Conservation (phyloP, 2,113 vertebrate genomes). For the Burhinus bistriatus region DNA sequence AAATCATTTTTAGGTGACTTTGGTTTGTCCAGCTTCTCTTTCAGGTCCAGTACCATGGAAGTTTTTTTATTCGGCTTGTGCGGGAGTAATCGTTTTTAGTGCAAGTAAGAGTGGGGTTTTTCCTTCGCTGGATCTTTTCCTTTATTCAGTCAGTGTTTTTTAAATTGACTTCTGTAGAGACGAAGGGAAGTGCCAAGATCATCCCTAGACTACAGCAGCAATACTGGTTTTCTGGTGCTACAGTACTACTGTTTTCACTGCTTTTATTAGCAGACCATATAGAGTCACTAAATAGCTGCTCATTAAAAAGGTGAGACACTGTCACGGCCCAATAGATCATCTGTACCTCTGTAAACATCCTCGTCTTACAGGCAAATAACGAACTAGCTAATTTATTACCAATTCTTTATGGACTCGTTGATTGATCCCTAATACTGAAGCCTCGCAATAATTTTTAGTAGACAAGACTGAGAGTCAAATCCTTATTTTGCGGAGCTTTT, state of each 20-base stretch:
- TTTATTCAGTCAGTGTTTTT: too few relatives aligned
- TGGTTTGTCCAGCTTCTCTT: not conserved
- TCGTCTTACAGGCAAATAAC: not conserved
- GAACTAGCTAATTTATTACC: not conserved
- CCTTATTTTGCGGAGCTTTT: not conserved
- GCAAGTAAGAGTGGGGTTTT: not conserved
- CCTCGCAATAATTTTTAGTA: too few relatives aligned
- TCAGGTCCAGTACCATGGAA: not conserved
- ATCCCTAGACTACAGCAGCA: not conserved
- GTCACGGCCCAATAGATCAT: not conserved
- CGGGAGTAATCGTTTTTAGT: not conserved
- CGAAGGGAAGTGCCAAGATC: not conserved
- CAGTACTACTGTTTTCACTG: accelerated
- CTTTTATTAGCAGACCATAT: not conserved
- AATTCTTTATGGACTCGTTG: not conserved
- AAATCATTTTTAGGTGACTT: not conserved
- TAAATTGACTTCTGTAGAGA: accelerated
- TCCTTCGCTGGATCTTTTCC: too few relatives aligned
- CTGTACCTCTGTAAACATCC: too few relatives aligned
- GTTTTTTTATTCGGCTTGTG: not conserved
- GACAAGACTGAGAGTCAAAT: not conserved
- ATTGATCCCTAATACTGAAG: not conserved
- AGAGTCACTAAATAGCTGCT: not conserved
- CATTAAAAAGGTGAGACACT: not conserved
- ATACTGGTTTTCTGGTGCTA: too few relatives aligned